phyloP scores from a whole-genome alignment of 2,113 vertebrate species.

The Ploceus nigricollis region DNA sequence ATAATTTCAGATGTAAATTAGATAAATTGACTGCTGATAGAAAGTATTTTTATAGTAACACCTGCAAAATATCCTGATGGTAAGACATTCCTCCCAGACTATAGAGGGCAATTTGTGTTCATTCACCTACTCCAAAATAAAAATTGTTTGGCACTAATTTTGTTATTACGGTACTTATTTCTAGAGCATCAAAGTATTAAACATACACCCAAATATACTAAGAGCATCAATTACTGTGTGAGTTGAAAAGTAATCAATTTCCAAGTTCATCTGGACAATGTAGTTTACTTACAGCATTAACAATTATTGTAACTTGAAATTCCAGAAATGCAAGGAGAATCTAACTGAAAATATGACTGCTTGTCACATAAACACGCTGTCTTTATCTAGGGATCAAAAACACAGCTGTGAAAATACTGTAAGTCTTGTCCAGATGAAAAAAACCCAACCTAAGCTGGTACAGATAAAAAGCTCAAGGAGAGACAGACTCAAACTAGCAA shows the following conservation, averaged over 20 bases:
- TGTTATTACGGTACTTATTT: neutral
- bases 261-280: neutral
- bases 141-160: neutral
- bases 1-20: neutral
- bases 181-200: neutral
- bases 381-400: neutral
- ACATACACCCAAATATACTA: neutral
- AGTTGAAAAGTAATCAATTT: neutral
- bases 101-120: neutral
- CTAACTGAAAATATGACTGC: neutral
- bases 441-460: neutral
- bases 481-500: conserved; percentile 14
- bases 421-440: neutral
- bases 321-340: neutral
- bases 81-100: neutral
- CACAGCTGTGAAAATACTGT: neutral
- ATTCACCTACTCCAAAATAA: neutral
- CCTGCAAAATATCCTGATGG: neutral
- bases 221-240: neutral
- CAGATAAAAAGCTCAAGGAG: conserved; percentile 24
- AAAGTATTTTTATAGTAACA: neutral
- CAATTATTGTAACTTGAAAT: neutral
- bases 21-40: neutral
- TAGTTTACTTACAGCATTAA: neutral
- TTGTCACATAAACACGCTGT: neutral